These are phyloP conservation scores for cattle (Bos taurus) DNA, from an alignment of 2,113 vertebrate genomes.

Conservation along the genomic window ARS-UCD2.0 NC_037335.1:29539501-29540000, in stretches of 20 bases:
- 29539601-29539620: background rate
- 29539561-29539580: background rate
- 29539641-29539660: background rate
- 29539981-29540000: background rate
- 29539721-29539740: background rate
- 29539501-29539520: background rate
- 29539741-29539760: background rate
- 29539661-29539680: background rate
- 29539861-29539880: background rate
- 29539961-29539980: background rate
- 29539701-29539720: background rate
- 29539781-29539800: background rate
- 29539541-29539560: background rate
- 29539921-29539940: background rate
- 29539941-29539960: background rate
- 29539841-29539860: background rate
- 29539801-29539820: background rate
- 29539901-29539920: background rate
- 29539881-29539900: background rate
- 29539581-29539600: background rate
- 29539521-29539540: background rate
- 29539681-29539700: constrained; percentile 21
- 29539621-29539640: background rate
- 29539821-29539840: background rate
- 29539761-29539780: background rate